Percentiles rank a stretch among this genome's conserved stretches.
Evolutionary conservation across 1,140 invertebrate species (phyloP).

Genomic region (Aphis gossypii): DNA sequence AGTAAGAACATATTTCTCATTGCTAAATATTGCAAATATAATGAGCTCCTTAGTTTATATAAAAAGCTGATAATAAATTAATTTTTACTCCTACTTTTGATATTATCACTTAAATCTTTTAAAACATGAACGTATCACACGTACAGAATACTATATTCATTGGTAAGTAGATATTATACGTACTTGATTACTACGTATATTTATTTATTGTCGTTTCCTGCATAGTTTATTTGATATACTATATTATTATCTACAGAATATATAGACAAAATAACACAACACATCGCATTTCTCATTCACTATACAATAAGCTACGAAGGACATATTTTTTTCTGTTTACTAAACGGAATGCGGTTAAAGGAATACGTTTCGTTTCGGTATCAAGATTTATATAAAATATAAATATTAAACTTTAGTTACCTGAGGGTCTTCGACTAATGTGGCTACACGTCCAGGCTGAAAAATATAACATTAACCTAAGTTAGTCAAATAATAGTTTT

Average conservation of each 20-base stretch:
- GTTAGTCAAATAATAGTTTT: conserved; percentile 25
- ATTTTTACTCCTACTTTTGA: background rate
- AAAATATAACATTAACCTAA: conserved; percentile 57
- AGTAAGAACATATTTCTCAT: background rate
- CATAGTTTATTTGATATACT: background rate
- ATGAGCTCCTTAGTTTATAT: background rate
- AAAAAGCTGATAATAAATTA: conserved; percentile 3
- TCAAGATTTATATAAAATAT: background rate
- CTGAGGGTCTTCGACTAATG: conserved; percentile 60
- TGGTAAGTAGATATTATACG: background rate
- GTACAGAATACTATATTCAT: background rate
- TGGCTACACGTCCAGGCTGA: conserved; percentile 61
- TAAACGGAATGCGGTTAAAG: conserved; percentile 23
- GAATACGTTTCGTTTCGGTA: conserved; percentile 14
- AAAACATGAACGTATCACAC: background rate
- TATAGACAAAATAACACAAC: background rate
- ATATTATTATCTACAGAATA: background rate
- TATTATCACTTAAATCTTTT: background rate
- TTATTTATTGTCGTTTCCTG: conserved; percentile 1
- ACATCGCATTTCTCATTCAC: background rate
- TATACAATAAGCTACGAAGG: conserved; percentile 21
- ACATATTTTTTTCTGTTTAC: background rate
- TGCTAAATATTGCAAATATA: background rate
- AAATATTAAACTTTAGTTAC: conserved; percentile 55
- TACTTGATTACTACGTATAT: background rate